These are phyloP conservation scores for Schrankia costaestrigalis DNA, from an alignment of 2,888 invertebrate species.

Conservation along the genomic window DNA sequence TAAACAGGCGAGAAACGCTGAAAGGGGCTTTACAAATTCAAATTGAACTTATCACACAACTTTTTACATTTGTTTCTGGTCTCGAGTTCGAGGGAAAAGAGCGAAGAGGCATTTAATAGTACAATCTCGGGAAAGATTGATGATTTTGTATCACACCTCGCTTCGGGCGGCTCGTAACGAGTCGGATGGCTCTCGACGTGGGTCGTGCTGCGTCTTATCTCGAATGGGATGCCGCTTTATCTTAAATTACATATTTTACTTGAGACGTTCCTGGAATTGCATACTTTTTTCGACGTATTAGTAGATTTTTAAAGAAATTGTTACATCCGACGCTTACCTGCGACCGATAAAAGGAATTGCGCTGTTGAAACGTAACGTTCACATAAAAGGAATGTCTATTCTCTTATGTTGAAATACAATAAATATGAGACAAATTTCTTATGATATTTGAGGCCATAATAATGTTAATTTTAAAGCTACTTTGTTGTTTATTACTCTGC, in stretches of 20 bases:
- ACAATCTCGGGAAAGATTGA: conserved; percentile 80
- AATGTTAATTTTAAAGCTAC: too few relatives aligned
- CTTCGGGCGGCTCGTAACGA: conserved; percentile 79
- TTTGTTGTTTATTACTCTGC: too few relatives aligned
- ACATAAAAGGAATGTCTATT: too few relatives aligned
- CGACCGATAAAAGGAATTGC: neutral
- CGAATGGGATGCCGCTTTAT: conserved; percentile 78
- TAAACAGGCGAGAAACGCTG: conserved; percentile 80
- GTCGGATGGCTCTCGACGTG: conserved; percentile 75
- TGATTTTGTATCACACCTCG: conserved; percentile 82
- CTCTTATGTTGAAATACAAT: too few relatives aligned
- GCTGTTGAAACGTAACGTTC: too few relatives aligned
- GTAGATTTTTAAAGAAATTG: conserved; percentile 40
- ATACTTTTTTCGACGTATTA: conserved; percentile 57
- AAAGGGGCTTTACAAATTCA: conserved; percentile 82
- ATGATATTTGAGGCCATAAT: too few relatives aligned
- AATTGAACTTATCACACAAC: conserved; percentile 82
- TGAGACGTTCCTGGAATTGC: conserved; percentile 66
- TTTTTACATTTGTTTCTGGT: conserved; percentile 82
- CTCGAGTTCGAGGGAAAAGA: conserved; percentile 76
- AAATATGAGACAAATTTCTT: too few relatives aligned
- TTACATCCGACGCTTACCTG: conserved; percentile 11
- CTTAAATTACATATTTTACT: conserved; percentile 80
- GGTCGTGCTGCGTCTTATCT: conserved; percentile 78
- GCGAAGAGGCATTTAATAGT: conserved; percentile 80